Percentiles rank a stretch among this genome's conserved stretches.
Conservation (phyloP, 2,888 invertebrate genomes). For the Nyleta sp. region DNA sequence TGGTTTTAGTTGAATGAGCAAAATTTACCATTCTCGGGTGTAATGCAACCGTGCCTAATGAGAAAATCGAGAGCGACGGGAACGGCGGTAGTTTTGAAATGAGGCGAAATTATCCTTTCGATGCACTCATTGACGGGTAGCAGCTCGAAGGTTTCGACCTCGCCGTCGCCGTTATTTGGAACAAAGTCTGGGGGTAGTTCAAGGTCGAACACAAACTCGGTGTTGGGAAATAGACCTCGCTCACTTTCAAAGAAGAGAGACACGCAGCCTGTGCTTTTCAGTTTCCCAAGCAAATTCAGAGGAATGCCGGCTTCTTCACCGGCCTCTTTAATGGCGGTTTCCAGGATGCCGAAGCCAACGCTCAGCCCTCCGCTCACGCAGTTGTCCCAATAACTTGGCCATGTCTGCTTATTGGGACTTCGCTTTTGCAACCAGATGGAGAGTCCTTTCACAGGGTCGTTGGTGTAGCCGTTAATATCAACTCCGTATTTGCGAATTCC, state of each 20-base stretch:
- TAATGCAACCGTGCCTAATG: constrained; percentile 94
- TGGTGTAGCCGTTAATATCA: constrained; percentile 96
- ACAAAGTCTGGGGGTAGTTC: constrained; percentile 95
- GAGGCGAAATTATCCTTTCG: constrained; percentile 90
- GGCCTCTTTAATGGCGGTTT: constrained; percentile 96
- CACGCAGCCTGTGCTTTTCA: constrained; percentile 91
- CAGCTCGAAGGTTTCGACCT: constrained; percentile 95
- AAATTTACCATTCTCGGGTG: constrained; percentile 91
- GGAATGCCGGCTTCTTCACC: constrained; percentile 97
- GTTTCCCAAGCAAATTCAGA: constrained; percentile 88
- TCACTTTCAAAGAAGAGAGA: constrained; percentile 97
- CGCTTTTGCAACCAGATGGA: constrained; percentile 97
- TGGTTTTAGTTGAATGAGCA: too few relatives aligned
- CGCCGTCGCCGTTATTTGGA: constrained; percentile 97
- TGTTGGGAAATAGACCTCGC: constrained; percentile 96
- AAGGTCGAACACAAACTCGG: constrained; percentile 96
- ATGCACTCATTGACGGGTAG: constrained; percentile 92
- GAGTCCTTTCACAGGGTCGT: constrained; percentile 91
- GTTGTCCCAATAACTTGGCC: constrained; percentile 98
- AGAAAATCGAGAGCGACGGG: constrained; percentile 96
- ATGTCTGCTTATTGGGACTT: constrained; percentile 95
- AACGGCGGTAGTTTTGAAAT: constrained; percentile 97
- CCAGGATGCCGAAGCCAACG: constrained; percentile 93
- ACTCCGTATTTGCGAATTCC: constrained; percentile 97
- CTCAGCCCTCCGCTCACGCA: constrained; percentile 97